Base-by-base conservation (phyloP, 2,888 invertebrate genomes). In the Timandra comae region DNA sequence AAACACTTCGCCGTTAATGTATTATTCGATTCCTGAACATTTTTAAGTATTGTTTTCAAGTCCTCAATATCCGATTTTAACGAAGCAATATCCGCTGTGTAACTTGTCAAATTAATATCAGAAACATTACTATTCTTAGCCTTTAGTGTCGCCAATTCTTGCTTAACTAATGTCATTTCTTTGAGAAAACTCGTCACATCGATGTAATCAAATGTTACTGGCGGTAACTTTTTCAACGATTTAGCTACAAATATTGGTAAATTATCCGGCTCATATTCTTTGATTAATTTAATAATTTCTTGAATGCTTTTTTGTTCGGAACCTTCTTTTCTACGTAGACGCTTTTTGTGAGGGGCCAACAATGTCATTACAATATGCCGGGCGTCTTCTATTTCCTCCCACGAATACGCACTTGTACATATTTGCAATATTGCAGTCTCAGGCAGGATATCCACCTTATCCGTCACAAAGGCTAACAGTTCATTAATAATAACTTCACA, bases 101-200 rank as follows among this genome's bases (percentile, higher is more conserved):
- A 8, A 3, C 7, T 4, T n/a, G 21, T 2, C 8, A 21, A 3
- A 2, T 3, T 3, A 7, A n/a, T 7, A 2, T 21, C n/a, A n/a
- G n/a, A n/a, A n/a, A n/a, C 8, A 4, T 7, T 21, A 4, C n/a
- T 21, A 8, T 21, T 21, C 2, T 21, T 21, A 7, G 7, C 21
- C 21, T 21, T 21, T 8, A 21, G 8, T 7, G 21, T 4, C 2
- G 21, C 7, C 21, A 21, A 7, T 8, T 21, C 21, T 8, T 21
- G 21, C 13, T 35, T 40, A 3, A 40, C 10, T 3, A 35, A 1
- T 7, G 20, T 9, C 27, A 40, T 40, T 27, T 40, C 39, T 9
- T 35, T 35, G 1, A 40, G 30, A 10, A 40, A 35, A 12, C 32
- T 22, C 8, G 30, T 30, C 30, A 24, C 30, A 25, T 34, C 34